Evolutionary conservation across 2,888 invertebrate species (phyloP), one percentile per base, ranked within the genome.

Genomic region (Lasioglossum lativentre): DNA sequence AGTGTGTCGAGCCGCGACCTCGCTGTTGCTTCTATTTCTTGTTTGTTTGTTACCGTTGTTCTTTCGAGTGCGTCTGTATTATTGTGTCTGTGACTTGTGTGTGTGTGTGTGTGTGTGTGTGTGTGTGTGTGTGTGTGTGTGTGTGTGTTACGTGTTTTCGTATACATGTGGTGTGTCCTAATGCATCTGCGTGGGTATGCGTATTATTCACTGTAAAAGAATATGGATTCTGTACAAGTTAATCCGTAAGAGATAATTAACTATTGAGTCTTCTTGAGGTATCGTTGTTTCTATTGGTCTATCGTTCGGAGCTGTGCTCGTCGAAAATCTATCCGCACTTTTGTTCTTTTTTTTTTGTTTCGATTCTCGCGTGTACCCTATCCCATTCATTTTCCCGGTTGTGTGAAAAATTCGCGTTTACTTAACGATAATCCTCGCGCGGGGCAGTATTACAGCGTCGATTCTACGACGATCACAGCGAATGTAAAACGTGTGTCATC

Each of bases 201-300:
- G 83, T 84, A 83, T 90, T 88, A 91, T 91, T 91, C 91, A 92
- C 94, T 94, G 95, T 95, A 95, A 95, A 95, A 95, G 95, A 95
- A 95, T 95, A 95, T 94, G 84, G 92, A 93, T 95, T 94, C 91
- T 95, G 94, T 95, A 95, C 94, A 95, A 91, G 92, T 94, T 94
- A 93, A 93, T 94, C 92, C 91, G 89, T 94, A 94, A 93, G 92
- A 91, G 92, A 94, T 94, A 94, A 94, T 94, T 93, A 95, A 94
- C 94, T 95, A 95, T 95, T 94, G 94, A 94, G 94, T 94, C 93
- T 95, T 95, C 92, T 94, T 95, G 95, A 95, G 94, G 95, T 95
- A 95, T 95, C 93, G 94, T 94, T 94, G 95, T 95, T 94, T 94
- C 95, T 95, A 95, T 95, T 95, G 95, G 95, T 95, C 95, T 95